A percentile compares a stretch with the other conserved stretches of the same genome.
phyloP scores from a whole-genome alignment of 2,888 invertebrate genomes.

The Panopea generosa region DNA sequence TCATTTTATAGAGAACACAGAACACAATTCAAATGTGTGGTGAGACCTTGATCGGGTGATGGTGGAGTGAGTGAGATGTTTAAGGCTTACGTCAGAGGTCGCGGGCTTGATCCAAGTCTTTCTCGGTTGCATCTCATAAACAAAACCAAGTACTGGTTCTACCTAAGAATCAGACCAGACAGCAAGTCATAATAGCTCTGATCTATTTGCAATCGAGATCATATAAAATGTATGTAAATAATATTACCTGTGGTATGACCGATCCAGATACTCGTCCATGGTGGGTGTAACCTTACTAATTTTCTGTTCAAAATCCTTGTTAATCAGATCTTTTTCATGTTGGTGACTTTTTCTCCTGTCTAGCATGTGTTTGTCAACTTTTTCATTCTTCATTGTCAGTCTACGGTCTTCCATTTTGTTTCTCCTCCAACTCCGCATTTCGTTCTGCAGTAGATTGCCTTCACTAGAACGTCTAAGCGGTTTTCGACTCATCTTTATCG shows the following conservation, averaged over 20 bases:
- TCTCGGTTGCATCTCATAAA: no score
- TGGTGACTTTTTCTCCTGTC: conserved; percentile 37
- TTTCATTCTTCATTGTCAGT: conserved; percentile 27
- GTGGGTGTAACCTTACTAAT: conserved; percentile 47
- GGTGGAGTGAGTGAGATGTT: no score
- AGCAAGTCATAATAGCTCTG: no score
- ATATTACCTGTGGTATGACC: conserved; percentile 39
- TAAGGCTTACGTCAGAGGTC: no score
- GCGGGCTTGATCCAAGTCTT: no score
- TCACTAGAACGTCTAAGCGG: conserved; percentile 3
- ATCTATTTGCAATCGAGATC: no score
- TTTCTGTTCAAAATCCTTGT: conserved; percentile 46
- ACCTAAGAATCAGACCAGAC: no score
- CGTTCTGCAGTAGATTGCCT: conserved; percentile 17
- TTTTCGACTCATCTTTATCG: conserved; percentile 30
- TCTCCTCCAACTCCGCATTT: conserved; percentile 40
- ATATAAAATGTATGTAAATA: no score
- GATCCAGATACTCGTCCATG: conserved; percentile 45
- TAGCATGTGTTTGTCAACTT: conserved; percentile 39
- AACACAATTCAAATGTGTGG: no score
- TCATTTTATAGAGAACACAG: no score
- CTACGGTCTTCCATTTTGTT: conserved; percentile 54
- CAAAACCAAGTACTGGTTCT: no score
- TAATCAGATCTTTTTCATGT: conserved; percentile 28
- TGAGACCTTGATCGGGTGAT: no score